A percentile compares a stretch with the other conserved stretches of the same genome.
phyloP scores from a whole-genome alignment of 2,113 vertebrate genomes.

The Castor canadensis region DNA sequence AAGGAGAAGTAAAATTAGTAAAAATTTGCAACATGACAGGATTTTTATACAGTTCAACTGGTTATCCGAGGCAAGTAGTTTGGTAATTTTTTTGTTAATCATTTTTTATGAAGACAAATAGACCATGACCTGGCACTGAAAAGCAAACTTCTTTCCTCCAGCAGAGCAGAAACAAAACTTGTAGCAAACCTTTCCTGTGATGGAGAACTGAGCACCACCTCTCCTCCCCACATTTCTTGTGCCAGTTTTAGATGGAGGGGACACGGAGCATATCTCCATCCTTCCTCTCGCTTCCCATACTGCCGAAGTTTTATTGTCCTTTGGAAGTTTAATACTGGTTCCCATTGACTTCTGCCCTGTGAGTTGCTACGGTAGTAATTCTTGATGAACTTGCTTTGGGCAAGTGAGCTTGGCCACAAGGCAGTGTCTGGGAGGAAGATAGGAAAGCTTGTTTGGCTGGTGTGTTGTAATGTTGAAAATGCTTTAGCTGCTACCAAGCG shows the following conservation, averaged over 20 bases:
- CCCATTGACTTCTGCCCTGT: not conserved
- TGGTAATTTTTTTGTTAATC: not conserved
- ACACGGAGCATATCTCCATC: not conserved
- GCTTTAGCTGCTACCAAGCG: conserved; percentile 44
- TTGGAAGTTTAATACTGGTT: not conserved
- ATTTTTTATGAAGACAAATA: not conserved
- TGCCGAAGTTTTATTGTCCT: not conserved
- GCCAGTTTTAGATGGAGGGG: not conserved
- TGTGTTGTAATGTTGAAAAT: conserved; percentile 66
- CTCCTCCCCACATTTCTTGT: not conserved
- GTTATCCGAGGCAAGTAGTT: not conserved
- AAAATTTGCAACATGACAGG: not conserved
- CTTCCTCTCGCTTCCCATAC: not conserved
- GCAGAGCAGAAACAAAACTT: conserved; percentile 1
- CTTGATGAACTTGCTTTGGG: conserved; percentile 45
- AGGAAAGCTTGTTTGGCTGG: conserved; percentile 72
- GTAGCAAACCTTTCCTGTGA: not conserved
- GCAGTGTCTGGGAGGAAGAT: not conserved
- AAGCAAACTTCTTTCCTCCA: not conserved
- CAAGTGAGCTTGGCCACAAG: not conserved
- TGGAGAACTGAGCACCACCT: not conserved
- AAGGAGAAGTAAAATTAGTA: conserved; percentile 38
- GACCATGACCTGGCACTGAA: not conserved
- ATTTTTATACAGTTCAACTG: not conserved
- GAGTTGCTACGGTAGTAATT: conserved; percentile 2